Conservation (phyloP, 2,888 invertebrate genomes). For the Zygogramma bicolorata region DNA sequence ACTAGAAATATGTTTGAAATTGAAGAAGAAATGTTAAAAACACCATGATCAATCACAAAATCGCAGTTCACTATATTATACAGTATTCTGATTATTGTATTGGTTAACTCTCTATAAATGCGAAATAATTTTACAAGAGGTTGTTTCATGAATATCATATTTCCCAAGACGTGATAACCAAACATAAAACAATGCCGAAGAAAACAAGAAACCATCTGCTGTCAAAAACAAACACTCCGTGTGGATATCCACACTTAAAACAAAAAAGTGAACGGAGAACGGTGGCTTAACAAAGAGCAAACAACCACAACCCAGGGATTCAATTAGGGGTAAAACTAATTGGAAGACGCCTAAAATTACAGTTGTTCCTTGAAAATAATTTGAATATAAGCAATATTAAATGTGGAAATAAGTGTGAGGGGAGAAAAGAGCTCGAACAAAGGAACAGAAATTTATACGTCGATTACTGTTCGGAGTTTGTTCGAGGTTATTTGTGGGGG, state of each 20-base stretch:
- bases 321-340: slow-evolving; percentile 63
- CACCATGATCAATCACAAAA: no score
- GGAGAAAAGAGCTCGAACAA: slow-evolving; percentile 31
- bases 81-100: no score
- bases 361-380: slow-evolving; percentile 56
- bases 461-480: slow-evolving; percentile 55
- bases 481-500: neutral
- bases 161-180: neutral
- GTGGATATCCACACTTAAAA: slow-evolving; percentile 13
- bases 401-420: slow-evolving; percentile 56
- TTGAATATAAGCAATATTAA: slow-evolving; percentile 66
- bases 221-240: slow-evolving; percentile 26
- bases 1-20: no score
- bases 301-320: slow-evolving; percentile 60
- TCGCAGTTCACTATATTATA: no score
- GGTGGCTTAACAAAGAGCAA: slow-evolving; percentile 46
- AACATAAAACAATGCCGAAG: neutral
- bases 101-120: no score
- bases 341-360: slow-evolving; percentile 56
- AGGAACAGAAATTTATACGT: slow-evolving; percentile 60
- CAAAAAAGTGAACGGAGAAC: slow-evolving; percentile 27
- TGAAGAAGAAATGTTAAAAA: neutral
- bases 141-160: no score
- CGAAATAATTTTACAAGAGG: no score
- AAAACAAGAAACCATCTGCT: slow-evolving; percentile 16